Evolutionary conservation across 2,888 invertebrate genomes (phyloP).

Genomic region (Biston stratarius): DNA sequence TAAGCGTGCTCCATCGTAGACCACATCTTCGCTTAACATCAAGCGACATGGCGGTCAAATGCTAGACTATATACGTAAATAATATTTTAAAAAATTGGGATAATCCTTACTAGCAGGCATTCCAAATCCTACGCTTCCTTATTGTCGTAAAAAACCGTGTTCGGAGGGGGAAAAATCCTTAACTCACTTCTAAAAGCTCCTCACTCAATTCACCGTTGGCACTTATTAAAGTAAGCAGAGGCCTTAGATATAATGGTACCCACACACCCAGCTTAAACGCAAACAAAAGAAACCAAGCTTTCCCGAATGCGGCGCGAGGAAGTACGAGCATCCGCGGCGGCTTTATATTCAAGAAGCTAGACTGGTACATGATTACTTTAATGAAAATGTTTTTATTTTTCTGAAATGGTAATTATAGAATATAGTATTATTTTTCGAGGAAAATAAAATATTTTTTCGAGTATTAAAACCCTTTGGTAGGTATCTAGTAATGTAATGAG

Average conservation of each 20-base stretch:
- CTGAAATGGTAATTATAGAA: neutral
- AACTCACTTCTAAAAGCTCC: too few relatives aligned
- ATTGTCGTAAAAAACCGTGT: too few relatives aligned
- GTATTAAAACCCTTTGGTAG: slow-evolving; percentile 6
- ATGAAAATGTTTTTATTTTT: slow-evolving; percentile 19
- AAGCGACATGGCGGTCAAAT: too few relatives aligned
- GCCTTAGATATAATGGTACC: slow-evolving; percentile 9
- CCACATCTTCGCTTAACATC: too few relatives aligned
- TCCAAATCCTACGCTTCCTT: too few relatives aligned
- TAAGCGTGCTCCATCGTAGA: too few relatives aligned
- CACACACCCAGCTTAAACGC: slow-evolving; percentile 1
- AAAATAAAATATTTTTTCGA: slow-evolving; percentile 15
- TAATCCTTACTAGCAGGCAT: too few relatives aligned
- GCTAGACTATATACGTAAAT: too few relatives aligned
- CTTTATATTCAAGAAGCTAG: neutral
- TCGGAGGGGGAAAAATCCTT: too few relatives aligned
- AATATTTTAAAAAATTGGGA: too few relatives aligned
- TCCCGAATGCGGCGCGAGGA: slow-evolving; percentile 15
- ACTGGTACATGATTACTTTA: slow-evolving; percentile 13
- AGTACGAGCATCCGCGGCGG: slow-evolving; percentile 12
- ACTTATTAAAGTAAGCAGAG: neutral
- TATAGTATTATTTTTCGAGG: slow-evolving; percentile 10
- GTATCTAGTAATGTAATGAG: neutral
- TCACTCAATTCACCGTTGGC: too few relatives aligned
- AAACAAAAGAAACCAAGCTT: slow-evolving; percentile 19